Conservation (phyloP, 2,113 vertebrate genomes). For the Nyctereutes procyonoides region DNA sequence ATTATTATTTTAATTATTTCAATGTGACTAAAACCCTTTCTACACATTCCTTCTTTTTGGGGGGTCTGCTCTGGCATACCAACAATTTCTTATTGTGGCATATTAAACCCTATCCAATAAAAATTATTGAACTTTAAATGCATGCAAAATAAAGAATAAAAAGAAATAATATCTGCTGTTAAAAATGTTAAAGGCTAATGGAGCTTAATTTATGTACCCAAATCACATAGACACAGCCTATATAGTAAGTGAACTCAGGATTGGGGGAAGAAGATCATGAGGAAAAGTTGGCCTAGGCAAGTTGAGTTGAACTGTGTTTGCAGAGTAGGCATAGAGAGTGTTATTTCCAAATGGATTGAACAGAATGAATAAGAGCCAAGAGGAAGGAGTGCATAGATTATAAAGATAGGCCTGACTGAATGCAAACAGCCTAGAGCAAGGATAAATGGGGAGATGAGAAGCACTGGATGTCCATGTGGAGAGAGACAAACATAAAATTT, state of each 20-base stretch:
- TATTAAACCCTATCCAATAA: neutral
- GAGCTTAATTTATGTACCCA: neutral
- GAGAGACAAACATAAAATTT: neutral
- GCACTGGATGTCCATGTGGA: neutral
- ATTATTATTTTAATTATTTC: neutral
- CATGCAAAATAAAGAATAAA: neutral
- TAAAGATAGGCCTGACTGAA: neutral
- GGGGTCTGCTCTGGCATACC: neutral
- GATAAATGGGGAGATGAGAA: neutral
- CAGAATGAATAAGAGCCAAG: neutral
- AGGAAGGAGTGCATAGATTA: neutral
- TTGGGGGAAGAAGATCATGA: neutral
- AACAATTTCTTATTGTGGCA: neutral
- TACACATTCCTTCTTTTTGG: neutral
- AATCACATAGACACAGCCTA: neutral
- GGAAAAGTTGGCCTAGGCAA: neutral
- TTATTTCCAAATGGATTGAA: neutral
- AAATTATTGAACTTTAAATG: neutral
- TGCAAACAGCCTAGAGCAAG: neutral
- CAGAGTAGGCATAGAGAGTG: neutral
- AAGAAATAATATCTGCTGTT: neutral
- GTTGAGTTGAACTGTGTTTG: neutral
- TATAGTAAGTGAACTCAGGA: neutral
- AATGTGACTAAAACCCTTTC: neutral
- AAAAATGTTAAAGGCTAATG: neutral